These are phyloP conservation scores for Pomacea maculata DNA, from an alignment of 1,140 invertebrate genomes.

Conservation along the genomic window DNA sequence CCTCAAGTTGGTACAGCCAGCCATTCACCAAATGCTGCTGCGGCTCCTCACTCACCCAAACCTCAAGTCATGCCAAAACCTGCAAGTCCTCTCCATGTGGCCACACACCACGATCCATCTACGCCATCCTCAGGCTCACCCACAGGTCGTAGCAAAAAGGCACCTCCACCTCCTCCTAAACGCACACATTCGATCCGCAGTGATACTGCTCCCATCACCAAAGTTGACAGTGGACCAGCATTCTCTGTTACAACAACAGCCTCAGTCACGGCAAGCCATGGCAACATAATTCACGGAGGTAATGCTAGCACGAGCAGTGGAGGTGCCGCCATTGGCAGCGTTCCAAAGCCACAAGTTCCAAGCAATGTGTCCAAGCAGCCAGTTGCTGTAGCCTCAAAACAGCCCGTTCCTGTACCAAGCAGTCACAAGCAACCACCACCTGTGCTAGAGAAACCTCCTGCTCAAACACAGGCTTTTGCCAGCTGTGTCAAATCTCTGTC, in stretches of 20 bases:
- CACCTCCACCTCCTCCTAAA: conserved; percentile 82
- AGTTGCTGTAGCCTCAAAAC: neutral
- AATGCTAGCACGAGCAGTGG: neutral
- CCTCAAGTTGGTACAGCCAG: conserved; percentile 36
- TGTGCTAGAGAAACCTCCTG: conserved; percentile 29
- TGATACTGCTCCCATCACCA: conserved; percentile 6
- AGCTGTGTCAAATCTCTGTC: conserved; percentile 67
- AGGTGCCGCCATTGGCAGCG: conserved; percentile 26
- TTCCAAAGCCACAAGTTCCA: too few species aligned
- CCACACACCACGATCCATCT: conserved; percentile 35
- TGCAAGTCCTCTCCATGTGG: conserved; percentile 39
- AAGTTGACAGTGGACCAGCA: neutral
- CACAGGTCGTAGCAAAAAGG: conserved; percentile 63
- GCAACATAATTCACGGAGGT: neutral
- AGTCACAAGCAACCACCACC: conserved; percentile 3
- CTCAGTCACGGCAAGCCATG: conserved; percentile 5
- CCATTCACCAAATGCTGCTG: conserved; percentile 31
- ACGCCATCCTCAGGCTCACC: conserved; percentile 28
- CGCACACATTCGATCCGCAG: conserved; percentile 70
- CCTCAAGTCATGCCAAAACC: conserved; percentile 36
- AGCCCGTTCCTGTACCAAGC: neutral
- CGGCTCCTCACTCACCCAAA: conserved; percentile 37
- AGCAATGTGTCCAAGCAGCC: too few species aligned
- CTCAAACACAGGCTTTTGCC: conserved; percentile 63
- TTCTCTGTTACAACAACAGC: conserved; percentile 21